These are phyloP conservation scores for Oryctolagus cuniculus DNA, from an alignment of 2,113 vertebrate species.

Conservation along the genomic window DNA sequence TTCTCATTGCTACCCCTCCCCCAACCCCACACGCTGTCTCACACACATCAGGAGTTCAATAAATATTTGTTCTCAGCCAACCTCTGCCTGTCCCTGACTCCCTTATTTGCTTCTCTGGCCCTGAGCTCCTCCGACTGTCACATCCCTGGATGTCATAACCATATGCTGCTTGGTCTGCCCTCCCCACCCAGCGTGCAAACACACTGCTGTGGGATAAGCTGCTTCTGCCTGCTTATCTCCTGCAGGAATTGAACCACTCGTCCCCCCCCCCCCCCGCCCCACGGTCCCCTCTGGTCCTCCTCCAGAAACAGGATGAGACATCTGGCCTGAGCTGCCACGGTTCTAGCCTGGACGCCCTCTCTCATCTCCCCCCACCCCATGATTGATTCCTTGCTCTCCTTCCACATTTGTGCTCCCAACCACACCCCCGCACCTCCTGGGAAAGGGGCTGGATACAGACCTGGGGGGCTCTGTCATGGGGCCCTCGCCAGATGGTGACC, in stretches of 20 bases:
- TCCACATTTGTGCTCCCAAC: not conserved
- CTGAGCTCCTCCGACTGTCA: not conserved
- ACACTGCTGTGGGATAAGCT: not conserved
- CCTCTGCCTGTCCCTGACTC: not conserved
- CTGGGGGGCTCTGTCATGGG: not conserved
- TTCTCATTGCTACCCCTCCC: not conserved
- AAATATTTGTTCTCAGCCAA: not conserved
- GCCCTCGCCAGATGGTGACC: constrained; percentile 68
- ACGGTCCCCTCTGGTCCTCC: not conserved
- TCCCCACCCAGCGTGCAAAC: not conserved
- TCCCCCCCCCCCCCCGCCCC: not conserved
- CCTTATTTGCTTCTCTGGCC: not conserved
- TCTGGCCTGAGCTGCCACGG: constrained; percentile 36
- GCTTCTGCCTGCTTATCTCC: constrained; percentile 67
- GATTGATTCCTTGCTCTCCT: not conserved
- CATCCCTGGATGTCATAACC: constrained; percentile 50
- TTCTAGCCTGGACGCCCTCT: not conserved
- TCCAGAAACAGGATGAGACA: constrained; percentile 20
- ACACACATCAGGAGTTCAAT: not conserved
- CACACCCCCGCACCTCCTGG: not conserved
- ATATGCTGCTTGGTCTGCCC: not conserved
- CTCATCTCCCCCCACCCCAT: not conserved
- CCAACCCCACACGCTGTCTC: not conserved
- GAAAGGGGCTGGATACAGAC: not conserved
- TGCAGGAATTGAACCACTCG: constrained; percentile 43